These are phyloP conservation scores for Scaptomyza graminum DNA, from an alignment of 1,140 invertebrate genomes.

Conservation along the genomic window DNA sequence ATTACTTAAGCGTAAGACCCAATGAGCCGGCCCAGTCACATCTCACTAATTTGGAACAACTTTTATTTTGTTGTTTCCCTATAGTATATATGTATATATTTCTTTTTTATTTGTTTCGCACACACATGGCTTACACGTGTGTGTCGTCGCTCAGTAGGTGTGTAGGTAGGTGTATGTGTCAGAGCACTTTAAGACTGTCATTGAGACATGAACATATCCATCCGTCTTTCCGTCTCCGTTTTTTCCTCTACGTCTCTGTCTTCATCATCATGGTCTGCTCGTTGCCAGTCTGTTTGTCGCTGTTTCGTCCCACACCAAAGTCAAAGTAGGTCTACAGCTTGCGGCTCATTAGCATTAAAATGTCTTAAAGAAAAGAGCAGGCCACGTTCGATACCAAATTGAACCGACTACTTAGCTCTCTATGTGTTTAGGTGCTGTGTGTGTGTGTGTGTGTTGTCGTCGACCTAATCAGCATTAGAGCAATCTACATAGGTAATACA, in stretches of 20 bases:
- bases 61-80: slow-evolving; percentile 56
- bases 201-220: slow-evolving; percentile 70
- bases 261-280: slow-evolving; percentile 31
- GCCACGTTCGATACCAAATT: slow-evolving; percentile 80
- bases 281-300: slow-evolving; percentile 58
- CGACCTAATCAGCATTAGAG: slow-evolving; percentile 78
- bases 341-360: slow-evolving; percentile 82
- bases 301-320: slow-evolving; percentile 64
- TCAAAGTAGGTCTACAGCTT: slow-evolving; percentile 75
- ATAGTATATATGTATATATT: background rate
- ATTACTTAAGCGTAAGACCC: slow-evolving; percentile 78
- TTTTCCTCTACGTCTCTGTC: slow-evolving; percentile 27
- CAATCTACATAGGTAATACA: slow-evolving; percentile 76
- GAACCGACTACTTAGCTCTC: slow-evolving; percentile 64
- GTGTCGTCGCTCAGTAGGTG: background rate
- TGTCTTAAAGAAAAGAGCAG: slow-evolving; percentile 77
- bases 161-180: slow-evolving; percentile 49
- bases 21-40: slow-evolving; percentile 70
- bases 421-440: slow-evolving; percentile 8
- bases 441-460: slow-evolving; percentile 32
- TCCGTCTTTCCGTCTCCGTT: slow-evolving; percentile 18
- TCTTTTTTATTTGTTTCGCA: slow-evolving; percentile 22
- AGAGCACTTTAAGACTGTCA: slow-evolving; percentile 72
- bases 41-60: slow-evolving; percentile 80
- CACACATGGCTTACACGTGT: slow-evolving; percentile 46